These are phyloP conservation scores for Amphipoea lucens DNA, from an alignment of 2,888 invertebrate species.

Conservation along the genomic window DNA sequence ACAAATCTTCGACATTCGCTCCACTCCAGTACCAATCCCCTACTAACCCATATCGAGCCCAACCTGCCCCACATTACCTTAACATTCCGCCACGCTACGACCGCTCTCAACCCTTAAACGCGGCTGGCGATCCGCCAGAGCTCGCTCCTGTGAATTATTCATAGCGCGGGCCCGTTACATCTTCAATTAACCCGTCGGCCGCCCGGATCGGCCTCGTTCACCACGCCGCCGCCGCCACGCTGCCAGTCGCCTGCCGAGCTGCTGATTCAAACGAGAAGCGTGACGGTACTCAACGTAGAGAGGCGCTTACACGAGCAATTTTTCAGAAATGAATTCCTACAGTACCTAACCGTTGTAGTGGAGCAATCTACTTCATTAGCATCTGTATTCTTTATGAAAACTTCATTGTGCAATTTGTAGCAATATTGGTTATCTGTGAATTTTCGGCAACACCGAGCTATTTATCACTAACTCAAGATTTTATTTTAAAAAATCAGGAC, in stretches of 20 bases:
- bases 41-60: background rate
- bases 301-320: background rate
- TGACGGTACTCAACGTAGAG: slow-evolving; percentile 34
- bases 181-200: slow-evolving; percentile 71
- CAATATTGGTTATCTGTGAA: background rate
- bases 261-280: slow-evolving; percentile 55
- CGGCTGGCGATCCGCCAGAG: slow-evolving; percentile 64
- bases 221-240: slow-evolving; percentile 38
- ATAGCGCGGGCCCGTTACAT: slow-evolving; percentile 71
- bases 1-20: slow-evolving; percentile 3
- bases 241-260: slow-evolving; percentile 19
- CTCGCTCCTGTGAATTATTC: slow-evolving; percentile 70
- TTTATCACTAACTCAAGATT: background rate
- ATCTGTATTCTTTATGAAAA: background rate
- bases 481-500: background rate
- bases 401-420: background rate
- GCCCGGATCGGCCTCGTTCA: slow-evolving; percentile 54
- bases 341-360: background rate
- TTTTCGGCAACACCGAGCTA: background rate
- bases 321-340: no score
- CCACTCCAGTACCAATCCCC: background rate
- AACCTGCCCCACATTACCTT: slow-evolving; percentile 48
- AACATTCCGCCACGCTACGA: slow-evolving; percentile 54
- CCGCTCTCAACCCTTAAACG: slow-evolving; percentile 63
- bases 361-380: background rate